These are phyloP conservation scores for Bubalus kerabau DNA, from an alignment of 2,113 vertebrate species.

Conservation along the genomic window DNA sequence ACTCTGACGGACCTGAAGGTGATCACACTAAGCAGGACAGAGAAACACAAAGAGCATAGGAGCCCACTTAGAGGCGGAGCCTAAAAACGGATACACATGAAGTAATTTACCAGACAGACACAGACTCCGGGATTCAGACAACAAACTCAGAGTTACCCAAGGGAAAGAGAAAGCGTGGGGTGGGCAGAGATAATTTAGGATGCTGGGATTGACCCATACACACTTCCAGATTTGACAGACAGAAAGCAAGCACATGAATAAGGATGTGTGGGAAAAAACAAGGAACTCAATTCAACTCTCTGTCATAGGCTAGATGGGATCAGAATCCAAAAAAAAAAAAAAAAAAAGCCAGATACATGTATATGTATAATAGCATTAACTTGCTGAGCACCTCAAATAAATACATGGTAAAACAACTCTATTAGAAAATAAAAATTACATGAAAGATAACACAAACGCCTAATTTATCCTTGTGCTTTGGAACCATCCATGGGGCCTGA, in stretches of 20 bases:
- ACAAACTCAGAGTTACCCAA: not conserved
- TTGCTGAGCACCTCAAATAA: not conserved
- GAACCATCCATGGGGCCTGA: not conserved
- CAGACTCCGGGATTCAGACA: not conserved
- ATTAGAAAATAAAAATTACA: not conserved
- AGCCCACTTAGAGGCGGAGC: not conserved
- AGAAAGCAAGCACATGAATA: not conserved
- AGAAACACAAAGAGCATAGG: not conserved
- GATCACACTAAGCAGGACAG: not conserved
- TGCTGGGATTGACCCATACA: not conserved
- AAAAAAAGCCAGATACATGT: not conserved
- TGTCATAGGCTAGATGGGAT: not conserved
- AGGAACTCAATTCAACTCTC: not conserved
- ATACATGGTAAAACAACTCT: not conserved
- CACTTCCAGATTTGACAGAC: not conserved
- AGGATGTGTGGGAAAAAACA: not conserved
- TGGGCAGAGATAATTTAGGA: not conserved
- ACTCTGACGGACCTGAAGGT: not conserved
- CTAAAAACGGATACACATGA: not conserved
- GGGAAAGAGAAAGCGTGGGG: not conserved
- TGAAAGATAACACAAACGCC: not conserved
- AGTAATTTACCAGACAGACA: not conserved
- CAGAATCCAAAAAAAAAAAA: not conserved
- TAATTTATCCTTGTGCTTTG: not conserved
- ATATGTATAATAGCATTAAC: not conserved